These are phyloP conservation scores for Campylorhamphus procurvoides DNA, from an alignment of 2,113 vertebrate genomes.

Conservation along the genomic window DNA sequence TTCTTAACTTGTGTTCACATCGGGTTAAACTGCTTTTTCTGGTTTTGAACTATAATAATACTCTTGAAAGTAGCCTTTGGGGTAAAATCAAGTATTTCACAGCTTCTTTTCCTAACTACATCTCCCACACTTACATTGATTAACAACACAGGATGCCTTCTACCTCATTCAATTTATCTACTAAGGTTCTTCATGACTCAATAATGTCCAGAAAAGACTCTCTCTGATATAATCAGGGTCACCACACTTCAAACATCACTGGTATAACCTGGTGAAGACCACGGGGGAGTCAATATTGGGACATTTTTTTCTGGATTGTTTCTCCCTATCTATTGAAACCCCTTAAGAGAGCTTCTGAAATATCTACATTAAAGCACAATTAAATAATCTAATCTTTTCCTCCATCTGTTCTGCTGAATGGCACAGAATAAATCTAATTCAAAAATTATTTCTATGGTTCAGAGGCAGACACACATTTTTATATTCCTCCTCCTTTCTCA, in stretches of 20 bases:
- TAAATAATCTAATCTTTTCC: constrained; percentile 17
- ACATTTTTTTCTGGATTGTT: neutral
- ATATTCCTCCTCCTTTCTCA: constrained; percentile 26
- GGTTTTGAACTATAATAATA: neutral
- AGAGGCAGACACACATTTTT: neutral
- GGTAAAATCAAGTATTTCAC: neutral
- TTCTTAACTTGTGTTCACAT: neutral
- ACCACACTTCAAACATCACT: neutral
- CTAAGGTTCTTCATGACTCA: neutral
- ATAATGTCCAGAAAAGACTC: neutral
- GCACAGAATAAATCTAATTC: constrained; percentile 49
- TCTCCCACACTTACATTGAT: neutral
- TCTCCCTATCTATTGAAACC: neutral
- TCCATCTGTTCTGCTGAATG: neutral
- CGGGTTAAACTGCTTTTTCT: neutral
- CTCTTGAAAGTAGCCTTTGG: neutral
- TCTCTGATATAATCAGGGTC: neutral
- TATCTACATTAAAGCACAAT: constrained; percentile 14
- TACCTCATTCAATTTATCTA: neutral
- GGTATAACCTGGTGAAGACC: neutral
- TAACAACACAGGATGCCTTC: neutral
- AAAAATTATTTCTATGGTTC: constrained; percentile 3
- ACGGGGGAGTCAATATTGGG: neutral
- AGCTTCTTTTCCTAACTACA: neutral
- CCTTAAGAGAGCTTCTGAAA: neutral